Base-by-base conservation (phyloP, 2,888 invertebrate genomes). In the Xanthia togata region DNA sequence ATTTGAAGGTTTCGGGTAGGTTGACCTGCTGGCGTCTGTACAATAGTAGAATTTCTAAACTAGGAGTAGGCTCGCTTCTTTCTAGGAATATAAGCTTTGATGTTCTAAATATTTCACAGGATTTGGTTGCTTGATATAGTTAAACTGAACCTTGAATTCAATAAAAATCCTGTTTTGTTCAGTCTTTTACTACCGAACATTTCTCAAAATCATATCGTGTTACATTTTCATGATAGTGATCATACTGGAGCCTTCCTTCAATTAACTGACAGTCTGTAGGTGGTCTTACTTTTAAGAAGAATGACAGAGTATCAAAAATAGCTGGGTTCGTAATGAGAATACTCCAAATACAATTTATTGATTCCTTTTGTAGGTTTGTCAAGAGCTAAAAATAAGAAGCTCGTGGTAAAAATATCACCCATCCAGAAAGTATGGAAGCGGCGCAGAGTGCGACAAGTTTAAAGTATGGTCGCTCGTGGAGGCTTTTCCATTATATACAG, bases 401-500 rank as follows among this genome's bases (percentile, higher is more conserved):
- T n/a, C n/a, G n/a, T n/a, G n/a, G n/a, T n/a, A n/a, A 55, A 72
- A 60, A 41, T 9, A 71, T 35, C 17, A 23, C 26, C 35, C 23
- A 23, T 17, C 44, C 53, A 55, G 35, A 11, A 38, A 55, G 2
- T 12, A 44, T 62, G n/a, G n/a, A 44, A 64, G 26, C 12, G 23
- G 14, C 17, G 3, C 47, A 41, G 8, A 65, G 14, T n/a, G 14
- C 31, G 35, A 31, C 60, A 53, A 8, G 6, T 23, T 20, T 62
- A 47, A 70, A 55, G 20, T 23, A n/a, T 38, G 53, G 47, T 31
- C 9, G 17, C n/a, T 44, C 44, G n/a, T n/a, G 35, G 20, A 81
- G 41, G 65, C 31, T 65, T 41, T 60, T 67, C 55, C 55, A 80
- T 70, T 67, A 60, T 35, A 76, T 53, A 11, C 17, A 23, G 44